A percentile compares a stretch with the other conserved stretches of the same genome.
Conservation (phyloP, 2,888 invertebrate species). For the Griposia aprilina region DNA sequence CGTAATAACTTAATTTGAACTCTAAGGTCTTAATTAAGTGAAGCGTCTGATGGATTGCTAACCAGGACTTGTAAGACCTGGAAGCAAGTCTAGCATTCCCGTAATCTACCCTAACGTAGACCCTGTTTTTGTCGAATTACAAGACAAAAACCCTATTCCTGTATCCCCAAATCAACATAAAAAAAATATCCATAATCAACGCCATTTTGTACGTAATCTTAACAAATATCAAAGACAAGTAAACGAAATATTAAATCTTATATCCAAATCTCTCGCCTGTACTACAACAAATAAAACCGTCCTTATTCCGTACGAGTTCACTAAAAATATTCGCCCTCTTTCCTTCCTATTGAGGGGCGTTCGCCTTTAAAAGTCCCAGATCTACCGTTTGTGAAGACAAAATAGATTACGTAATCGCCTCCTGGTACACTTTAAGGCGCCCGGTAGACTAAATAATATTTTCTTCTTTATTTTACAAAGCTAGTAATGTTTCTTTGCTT, state of each 20-base stretch:
- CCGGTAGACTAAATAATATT: slow-evolving; percentile 48
- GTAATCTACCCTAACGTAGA: not conserved
- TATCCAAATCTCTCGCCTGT: slow-evolving; percentile 58
- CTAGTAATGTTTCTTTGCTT: slow-evolving; percentile 36
- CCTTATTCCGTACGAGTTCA: slow-evolving; percentile 48
- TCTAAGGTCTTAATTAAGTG: not conserved
- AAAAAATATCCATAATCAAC: slow-evolving; percentile 46
- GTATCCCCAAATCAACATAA: slow-evolving; percentile 25
- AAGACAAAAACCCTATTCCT: not conserved
- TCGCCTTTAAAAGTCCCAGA: slow-evolving; percentile 70
- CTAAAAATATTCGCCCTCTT: slow-evolving; percentile 58
- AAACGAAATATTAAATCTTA: slow-evolving; percentile 66
- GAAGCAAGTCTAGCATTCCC: no score
- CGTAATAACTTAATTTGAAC: not conserved
- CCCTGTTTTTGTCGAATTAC: not conserved
- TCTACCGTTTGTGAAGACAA: slow-evolving; percentile 67
- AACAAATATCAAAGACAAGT: slow-evolving; percentile 37
- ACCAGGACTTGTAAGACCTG: not conserved
- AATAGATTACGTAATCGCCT: slow-evolving; percentile 72
- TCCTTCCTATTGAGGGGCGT: slow-evolving; percentile 67
- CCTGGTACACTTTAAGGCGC: slow-evolving; percentile 51
- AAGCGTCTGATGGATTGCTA: not conserved
- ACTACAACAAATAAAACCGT: slow-evolving; percentile 56
- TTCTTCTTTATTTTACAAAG: slow-evolving; percentile 42
- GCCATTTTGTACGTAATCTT: slow-evolving; percentile 47